phyloP scores from a whole-genome alignment of 1,140 invertebrate species.

The Popillia japonica region DNA sequence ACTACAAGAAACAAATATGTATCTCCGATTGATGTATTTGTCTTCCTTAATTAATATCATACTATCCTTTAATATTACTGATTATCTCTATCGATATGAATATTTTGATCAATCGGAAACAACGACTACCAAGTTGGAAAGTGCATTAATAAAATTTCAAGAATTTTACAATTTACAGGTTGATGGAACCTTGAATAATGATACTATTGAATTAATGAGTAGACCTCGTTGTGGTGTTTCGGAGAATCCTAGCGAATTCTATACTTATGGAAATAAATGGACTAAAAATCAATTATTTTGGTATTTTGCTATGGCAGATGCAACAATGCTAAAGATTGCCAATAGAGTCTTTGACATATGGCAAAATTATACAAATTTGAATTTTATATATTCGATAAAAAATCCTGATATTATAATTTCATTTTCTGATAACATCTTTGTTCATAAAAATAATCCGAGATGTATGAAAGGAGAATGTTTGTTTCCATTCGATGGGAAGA shows the following conservation, averaged over 20 bases:
- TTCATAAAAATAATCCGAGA: slow-evolving; percentile 31
- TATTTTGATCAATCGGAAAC: no score
- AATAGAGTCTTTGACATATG: slow-evolving; percentile 6
- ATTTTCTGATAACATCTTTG: slow-evolving; percentile 37
- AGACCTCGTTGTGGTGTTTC: slow-evolving; percentile 39
- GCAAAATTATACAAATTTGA: slow-evolving; percentile 37
- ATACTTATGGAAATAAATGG: slow-evolving; percentile 40
- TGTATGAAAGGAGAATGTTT: slow-evolving; percentile 32
- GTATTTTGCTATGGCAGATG: slow-evolving; percentile 35
- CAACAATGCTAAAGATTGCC: slow-evolving; percentile 13
- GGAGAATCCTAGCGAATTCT: slow-evolving; percentile 25
- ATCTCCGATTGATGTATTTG: no score
- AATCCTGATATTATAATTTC: slow-evolving; percentile 40
- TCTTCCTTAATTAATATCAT: no score
- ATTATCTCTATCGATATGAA: no score
- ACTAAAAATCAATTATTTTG: slow-evolving; percentile 27
- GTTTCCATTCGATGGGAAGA: slow-evolving; percentile 24
- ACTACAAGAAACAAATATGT: no score
- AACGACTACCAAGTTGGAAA: neutral
- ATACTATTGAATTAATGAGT: slow-evolving; percentile 38
- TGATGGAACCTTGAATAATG: slow-evolving; percentile 41
- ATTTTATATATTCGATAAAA: slow-evolving; percentile 36
- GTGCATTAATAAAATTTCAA: slow-evolving; percentile 23
- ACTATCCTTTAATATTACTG: no score
- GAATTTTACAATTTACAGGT: slow-evolving; percentile 40